Evolutionary conservation across 1,140 invertebrate genomes (phyloP), one percentile per base, ranked within the genome.

Genomic region (Drosophila miranda): DNA sequence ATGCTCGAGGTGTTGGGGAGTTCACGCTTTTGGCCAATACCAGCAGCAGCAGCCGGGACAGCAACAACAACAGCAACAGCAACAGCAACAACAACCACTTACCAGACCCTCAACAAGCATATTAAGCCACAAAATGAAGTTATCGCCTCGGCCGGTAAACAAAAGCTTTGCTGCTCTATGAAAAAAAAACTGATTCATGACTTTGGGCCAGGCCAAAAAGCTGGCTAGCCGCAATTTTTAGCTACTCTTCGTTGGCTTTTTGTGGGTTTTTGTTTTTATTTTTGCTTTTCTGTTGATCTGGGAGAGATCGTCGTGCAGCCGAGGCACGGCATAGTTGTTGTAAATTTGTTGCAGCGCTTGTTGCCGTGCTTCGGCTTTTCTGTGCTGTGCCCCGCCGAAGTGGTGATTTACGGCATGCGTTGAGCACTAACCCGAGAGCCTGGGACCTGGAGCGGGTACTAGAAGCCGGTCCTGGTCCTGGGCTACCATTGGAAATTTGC

Each of bases 401-500:
- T 84, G 78, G 77, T 88, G 83, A 88, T 88, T 88, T 88, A 88
- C 83, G 84, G 83, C 84, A 87, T 87, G 83, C 83, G 84, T 88
- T 84, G 66, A 56, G 48, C 41, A 30, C 26, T n/a, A 34, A 34
- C 30, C 48, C 38, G 9, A 34, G 58, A 60, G 58, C 41, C 53
- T 54, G 52, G 7, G 38, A 51, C 26, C n/a, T 16, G 49, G 66
- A 61, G 60, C 74, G 57, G 60, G 57, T 51, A 50, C 54, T 34
- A 16, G 43, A 34, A 52, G 57, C 58, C 6, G 30, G 34, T 38
- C 34, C 34, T 38, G 34, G 11, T 62, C 59, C 63, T 76, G 72
- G 49, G 68, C 73, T 60, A 74, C 63, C 82, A 77, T 76, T 73
- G 87, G 56, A 89, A 89, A 89, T 89, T 89, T 89, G 87, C 87